Percentiles rank a stretch among this genome's conserved stretches.
phyloP scores from a whole-genome alignment of 53 echinoderm and acorn worm species.

The Arbacia lixula region DNA sequence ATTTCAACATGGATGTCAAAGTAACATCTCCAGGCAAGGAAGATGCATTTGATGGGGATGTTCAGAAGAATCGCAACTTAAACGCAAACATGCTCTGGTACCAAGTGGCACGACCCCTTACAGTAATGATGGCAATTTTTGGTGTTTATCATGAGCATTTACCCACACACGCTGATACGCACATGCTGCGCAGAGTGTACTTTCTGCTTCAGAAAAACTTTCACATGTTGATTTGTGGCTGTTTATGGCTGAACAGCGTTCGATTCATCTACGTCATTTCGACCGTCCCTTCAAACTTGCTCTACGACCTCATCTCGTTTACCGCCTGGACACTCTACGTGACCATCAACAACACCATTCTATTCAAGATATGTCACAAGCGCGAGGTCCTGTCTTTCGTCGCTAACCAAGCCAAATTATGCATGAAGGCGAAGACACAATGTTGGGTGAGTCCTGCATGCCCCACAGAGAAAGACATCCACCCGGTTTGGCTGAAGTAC shows the following conservation, averaged over 20 bases:
- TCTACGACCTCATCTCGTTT: neutral
- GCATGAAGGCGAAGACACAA: too few relatives aligned
- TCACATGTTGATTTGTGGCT: neutral
- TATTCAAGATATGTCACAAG: conserved; percentile 14
- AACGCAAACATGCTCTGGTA: neutral
- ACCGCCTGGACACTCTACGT: neutral
- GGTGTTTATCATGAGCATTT: conserved; percentile 5
- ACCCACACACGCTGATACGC: neutral
- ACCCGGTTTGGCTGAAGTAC: neutral
- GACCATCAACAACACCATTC: neutral
- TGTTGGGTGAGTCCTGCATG: too few relatives aligned
- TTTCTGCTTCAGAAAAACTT: neutral
- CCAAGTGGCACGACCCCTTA: neutral
- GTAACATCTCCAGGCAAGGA: too few relatives aligned
- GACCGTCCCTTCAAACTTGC: neutral
- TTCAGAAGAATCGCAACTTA: neutral
- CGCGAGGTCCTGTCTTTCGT: neutral
- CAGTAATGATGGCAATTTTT: neutral
- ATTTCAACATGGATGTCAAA: neutral
- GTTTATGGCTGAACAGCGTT: neutral
- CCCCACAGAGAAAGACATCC: neutral
- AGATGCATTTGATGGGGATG: too few relatives aligned
- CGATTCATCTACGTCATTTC: neutral
- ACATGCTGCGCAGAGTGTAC: neutral
- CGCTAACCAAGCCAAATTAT: neutral